A percentile compares a stretch with the other conserved stretches of the same genome.
Conservation (phyloP, 2,113 vertebrate genomes). For the Albula glossodonta region DNA sequence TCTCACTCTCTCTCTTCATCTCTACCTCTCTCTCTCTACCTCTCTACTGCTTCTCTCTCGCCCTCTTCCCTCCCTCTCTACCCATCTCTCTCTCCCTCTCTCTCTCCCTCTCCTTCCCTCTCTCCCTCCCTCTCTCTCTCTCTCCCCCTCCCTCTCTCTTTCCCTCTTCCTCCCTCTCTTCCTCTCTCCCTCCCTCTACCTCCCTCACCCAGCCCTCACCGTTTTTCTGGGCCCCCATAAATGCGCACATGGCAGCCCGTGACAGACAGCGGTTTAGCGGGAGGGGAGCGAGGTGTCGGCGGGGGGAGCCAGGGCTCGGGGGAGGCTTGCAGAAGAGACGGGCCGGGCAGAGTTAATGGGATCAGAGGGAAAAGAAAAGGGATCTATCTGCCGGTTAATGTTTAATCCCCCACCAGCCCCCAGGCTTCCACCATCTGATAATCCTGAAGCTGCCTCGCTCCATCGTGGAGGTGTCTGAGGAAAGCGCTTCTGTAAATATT, state of each 20-base stretch:
- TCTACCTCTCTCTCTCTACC: no score
- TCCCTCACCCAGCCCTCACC: not conserved
- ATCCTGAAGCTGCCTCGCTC: conserved; percentile 63
- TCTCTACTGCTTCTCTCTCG: no score
- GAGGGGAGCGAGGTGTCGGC: conserved; percentile 1
- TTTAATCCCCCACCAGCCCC: conserved; percentile 64
- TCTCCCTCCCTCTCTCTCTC: no score
- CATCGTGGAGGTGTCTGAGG: conserved; percentile 66
- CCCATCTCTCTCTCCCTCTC: no score
- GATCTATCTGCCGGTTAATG: conserved; percentile 64
- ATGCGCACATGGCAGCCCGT: conserved; percentile 13
- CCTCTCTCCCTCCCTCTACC: no score
- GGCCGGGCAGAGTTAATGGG: conserved; percentile 65
- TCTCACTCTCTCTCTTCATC: no score
- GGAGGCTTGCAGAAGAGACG: conserved; percentile 35
- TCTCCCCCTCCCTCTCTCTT: no score
- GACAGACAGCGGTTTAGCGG: conserved; percentile 14
- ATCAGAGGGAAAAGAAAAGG: conserved; percentile 59
- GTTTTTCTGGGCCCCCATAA: not conserved
- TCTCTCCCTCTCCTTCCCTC: no score
- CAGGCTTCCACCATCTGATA: conserved; percentile 59
- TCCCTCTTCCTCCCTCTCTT: no score
- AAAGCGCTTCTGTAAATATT: conserved; percentile 74
- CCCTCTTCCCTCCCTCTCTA: no score
- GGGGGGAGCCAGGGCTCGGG: conserved; percentile 4